Percentiles rank a stretch among this genome's conserved stretches.
Evolutionary conservation across 1,140 invertebrate species (phyloP).

Genomic region (Druon quercuslanigerum): DNA sequence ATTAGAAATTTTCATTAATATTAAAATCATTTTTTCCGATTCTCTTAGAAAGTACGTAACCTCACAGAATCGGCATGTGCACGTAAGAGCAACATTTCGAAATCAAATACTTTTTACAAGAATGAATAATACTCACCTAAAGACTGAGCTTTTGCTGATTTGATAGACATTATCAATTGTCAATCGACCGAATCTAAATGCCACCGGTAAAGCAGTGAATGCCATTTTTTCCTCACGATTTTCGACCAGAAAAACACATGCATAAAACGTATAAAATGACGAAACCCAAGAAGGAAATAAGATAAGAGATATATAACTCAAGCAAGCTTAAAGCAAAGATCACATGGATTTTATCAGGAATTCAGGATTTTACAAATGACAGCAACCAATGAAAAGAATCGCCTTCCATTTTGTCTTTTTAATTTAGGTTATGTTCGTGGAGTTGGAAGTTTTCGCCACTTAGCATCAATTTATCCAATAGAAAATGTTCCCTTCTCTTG

Average conservation of each 20-base stretch:
- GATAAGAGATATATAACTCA: no score
- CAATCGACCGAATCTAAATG: constrained; percentile 57
- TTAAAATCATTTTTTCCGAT: background rate
- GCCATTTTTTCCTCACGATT: constrained; percentile 53
- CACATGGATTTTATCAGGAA: no score
- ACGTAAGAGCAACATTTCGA: background rate
- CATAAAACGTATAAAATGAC: constrained; percentile 1
- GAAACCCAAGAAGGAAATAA: background rate
- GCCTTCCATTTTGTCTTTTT: no score
- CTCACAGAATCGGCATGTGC: background rate
- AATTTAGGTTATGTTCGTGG: no score
- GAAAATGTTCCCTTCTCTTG: background rate
- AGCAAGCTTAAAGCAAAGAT: no score
- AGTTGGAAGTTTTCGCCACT: no score
- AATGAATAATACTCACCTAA: constrained; percentile 55
- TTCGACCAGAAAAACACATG: background rate
- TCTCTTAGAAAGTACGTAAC: background rate
- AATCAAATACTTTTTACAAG: constrained; percentile 11
- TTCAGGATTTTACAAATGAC: no score
- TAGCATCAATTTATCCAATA: background rate
- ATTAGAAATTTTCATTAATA: background rate
- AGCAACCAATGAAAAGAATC: no score
- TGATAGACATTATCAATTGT: constrained; percentile 61
- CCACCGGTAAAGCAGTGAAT: constrained; percentile 58
- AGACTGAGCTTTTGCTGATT: constrained; percentile 50